These are phyloP conservation scores for Odocoileus hemionus DNA, from an alignment of 2,113 vertebrate genomes.

Conservation along the genomic window DNA sequence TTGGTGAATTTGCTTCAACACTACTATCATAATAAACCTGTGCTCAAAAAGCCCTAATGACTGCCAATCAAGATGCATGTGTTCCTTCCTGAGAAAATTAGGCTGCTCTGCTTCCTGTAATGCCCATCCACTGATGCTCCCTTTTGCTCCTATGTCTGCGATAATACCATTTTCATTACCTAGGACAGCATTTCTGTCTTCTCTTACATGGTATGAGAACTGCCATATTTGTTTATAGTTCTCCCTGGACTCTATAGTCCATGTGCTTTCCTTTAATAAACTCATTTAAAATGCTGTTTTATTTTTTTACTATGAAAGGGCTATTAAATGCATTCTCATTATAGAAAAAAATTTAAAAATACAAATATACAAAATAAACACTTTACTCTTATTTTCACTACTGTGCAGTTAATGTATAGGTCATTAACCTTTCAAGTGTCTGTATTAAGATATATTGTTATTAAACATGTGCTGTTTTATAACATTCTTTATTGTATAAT, in stretches of 20 bases:
- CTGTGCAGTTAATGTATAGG: background rate
- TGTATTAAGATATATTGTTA: background rate
- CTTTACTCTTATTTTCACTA: background rate
- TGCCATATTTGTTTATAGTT: background rate
- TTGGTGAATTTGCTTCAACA: background rate
- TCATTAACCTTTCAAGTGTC: background rate
- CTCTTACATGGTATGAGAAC: background rate
- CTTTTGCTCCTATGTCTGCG: background rate
- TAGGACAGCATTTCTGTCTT: background rate
- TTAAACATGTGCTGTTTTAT: background rate
- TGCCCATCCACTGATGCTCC: background rate
- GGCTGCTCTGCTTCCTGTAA: background rate
- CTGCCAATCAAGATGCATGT: background rate
- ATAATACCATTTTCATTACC: background rate
- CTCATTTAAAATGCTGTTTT: background rate
- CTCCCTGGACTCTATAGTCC: background rate
- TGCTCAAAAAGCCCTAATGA: background rate
- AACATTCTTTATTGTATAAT: background rate
- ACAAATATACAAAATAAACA: background rate
- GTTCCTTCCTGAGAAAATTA: background rate
- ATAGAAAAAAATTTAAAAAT: background rate
- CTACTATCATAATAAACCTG: background rate
- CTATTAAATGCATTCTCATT: background rate
- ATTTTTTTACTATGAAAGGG: background rate
- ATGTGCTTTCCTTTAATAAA: background rate